These are phyloP conservation scores for Microtus ochrogaster DNA, from an alignment of 2,113 vertebrate species.

Conservation along the genomic window DNA sequence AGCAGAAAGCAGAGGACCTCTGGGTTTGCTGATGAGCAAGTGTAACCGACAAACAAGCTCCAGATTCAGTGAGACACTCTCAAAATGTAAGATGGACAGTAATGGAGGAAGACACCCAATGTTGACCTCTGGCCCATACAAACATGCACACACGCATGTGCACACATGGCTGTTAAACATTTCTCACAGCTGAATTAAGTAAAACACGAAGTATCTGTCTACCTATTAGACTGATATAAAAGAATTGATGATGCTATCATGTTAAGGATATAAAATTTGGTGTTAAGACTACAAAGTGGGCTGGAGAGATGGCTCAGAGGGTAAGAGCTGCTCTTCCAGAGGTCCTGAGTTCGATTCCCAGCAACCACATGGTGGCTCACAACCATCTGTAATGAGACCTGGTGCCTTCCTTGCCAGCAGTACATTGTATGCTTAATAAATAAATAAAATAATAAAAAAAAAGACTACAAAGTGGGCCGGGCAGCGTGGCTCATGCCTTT, in stretches of 20 bases:
- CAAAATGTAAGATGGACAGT: background rate
- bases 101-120: no score
- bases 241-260: background rate
- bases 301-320: no score
- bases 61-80: background rate
- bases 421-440: no score
- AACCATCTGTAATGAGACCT: no score
- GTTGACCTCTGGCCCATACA: background rate
- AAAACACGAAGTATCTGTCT: background rate
- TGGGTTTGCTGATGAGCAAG: background rate
- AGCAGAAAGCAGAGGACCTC: background rate
- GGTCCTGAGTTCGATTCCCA: no score
- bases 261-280: background rate
- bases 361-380: no score
- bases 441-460: no score
- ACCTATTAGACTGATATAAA: background rate
- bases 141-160: background rate
- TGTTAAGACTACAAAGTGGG: background rate
- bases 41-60: background rate
- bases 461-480: background rate
- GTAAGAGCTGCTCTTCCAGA: no score
- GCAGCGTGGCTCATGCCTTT: background rate
- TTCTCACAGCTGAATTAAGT: conserved; percentile 8
- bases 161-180: background rate
- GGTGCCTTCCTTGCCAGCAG: no score